Evolutionary conservation across 2,888 invertebrate species (phyloP).

Genomic region (Drosophila peninsularis): DNA sequence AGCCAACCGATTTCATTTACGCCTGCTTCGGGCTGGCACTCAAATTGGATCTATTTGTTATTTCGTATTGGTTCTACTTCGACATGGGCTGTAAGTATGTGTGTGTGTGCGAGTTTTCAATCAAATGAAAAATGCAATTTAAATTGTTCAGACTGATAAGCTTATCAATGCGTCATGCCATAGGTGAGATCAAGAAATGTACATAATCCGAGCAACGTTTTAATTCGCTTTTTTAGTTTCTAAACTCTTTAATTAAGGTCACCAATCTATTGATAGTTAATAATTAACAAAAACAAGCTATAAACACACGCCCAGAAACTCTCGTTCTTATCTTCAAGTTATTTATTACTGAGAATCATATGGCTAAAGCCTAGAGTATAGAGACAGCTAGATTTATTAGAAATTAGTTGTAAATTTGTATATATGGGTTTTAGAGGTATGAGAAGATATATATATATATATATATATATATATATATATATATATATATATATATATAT

Average conservation of each 20-base stretch:
- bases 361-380: not conserved
- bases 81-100: conserved; percentile 78
- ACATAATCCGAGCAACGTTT: not conserved
- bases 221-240: not conserved
- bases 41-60: conserved; percentile 91
- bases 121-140: conserved; percentile 2
- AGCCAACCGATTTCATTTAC: conserved; percentile 90
- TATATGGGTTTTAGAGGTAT: no score
- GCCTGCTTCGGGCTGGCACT: conserved; percentile 93
- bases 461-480: not conserved
- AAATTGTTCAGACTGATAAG: conserved; percentile 25
- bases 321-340: no score
- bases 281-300: not conserved
- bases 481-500: not conserved
- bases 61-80: conserved; percentile 84
- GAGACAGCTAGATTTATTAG: not conserved
- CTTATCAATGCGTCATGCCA: conserved; percentile 1
- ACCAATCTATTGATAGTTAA: not conserved
- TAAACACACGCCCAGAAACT: no score
- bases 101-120: not conserved
- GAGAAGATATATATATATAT: not conserved
- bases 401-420: not conserved
- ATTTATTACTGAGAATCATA: not conserved
- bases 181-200: conserved; percentile 1
- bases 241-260: not conserved